phyloP scores from a whole-genome alignment of 2,888 invertebrate species.

The Zaprionus bogoriensis region DNA sequence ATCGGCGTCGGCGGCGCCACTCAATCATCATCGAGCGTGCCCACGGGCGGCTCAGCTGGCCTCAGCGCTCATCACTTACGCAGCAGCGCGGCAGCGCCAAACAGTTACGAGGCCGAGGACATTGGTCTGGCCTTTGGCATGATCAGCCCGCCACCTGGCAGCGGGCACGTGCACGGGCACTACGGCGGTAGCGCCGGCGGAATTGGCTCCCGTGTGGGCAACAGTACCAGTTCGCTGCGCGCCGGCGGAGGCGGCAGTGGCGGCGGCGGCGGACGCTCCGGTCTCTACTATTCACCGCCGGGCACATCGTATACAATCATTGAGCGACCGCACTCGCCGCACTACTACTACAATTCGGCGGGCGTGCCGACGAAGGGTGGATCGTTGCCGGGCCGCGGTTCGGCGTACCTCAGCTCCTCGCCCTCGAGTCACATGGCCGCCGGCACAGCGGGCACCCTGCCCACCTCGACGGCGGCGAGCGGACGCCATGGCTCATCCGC shows the following conservation, averaged over 20 bases:
- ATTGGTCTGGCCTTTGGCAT: slow-evolving; percentile 79
- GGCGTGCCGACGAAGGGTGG: slow-evolving; percentile 82
- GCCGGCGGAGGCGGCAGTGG: slow-evolving; percentile 83
- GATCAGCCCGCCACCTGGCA: slow-evolving; percentile 78
- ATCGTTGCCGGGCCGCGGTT: slow-evolving; percentile 84
- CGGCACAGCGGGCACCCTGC: slow-evolving; percentile 80
- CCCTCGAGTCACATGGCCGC: slow-evolving; percentile 84
- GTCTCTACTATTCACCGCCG: slow-evolving; percentile 93
- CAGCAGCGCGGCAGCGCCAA: slow-evolving; percentile 73
- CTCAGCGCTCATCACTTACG: slow-evolving; percentile 78
- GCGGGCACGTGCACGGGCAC: slow-evolving; percentile 54
- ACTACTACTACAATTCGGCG: slow-evolving; percentile 84
- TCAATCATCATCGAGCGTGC: slow-evolving; percentile 79
- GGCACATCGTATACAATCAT: slow-evolving; percentile 95
- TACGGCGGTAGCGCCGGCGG: slow-evolving; percentile 44
- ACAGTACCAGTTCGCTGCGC: slow-evolving; percentile 83
- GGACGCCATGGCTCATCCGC: slow-evolving; percentile 81
- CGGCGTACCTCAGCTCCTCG: slow-evolving; percentile 89
- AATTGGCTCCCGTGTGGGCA: slow-evolving; percentile 76
- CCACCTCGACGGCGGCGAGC: slow-evolving; percentile 83
- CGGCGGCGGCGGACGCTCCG: slow-evolving; percentile 85
- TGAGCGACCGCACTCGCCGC: slow-evolving; percentile 89
- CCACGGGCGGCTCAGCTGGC: slow-evolving; percentile 78
- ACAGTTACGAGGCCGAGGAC: slow-evolving; percentile 83
- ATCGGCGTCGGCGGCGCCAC: slow-evolving; percentile 60